phyloP scores from a whole-genome alignment of 2,888 invertebrate genomes.

The Trichopria drosophilae region DNA sequence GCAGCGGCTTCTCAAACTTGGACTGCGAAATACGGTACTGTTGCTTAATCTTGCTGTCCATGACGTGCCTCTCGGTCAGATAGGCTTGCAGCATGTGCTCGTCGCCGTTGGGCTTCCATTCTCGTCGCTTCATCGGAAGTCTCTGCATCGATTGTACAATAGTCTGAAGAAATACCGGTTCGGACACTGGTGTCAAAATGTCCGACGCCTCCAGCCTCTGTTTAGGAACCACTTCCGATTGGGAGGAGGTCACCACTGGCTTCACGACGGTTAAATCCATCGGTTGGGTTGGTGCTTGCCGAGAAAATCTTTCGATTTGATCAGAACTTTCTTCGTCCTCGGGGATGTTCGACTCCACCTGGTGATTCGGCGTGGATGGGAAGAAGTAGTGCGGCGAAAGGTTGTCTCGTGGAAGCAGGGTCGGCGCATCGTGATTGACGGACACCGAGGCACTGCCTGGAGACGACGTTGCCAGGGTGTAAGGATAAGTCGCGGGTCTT shows the following conservation, averaged over 20 bases:
- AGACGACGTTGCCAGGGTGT: constrained; percentile 54
- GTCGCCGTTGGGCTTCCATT: constrained; percentile 63
- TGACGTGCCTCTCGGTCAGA: constrained; percentile 71
- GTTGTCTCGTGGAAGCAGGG: too few species aligned
- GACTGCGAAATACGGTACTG: constrained; percentile 44
- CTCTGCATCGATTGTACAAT: constrained; percentile 68
- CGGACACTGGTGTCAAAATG: constrained; percentile 66
- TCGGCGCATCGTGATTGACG: too few species aligned
- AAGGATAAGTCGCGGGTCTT: constrained; percentile 72
- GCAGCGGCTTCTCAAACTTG: too few species aligned
- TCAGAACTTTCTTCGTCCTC: constrained; percentile 41
- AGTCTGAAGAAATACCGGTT: constrained; percentile 66
- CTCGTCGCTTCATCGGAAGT: constrained; percentile 62
- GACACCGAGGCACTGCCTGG: too few species aligned
- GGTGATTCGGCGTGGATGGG: constrained; percentile 47
- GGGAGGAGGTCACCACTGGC: too few species aligned
- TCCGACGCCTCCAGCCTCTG: constrained; percentile 56
- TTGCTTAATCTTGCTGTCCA: constrained; percentile 73
- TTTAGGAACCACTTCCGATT: too few species aligned
- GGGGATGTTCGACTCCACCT: constrained; percentile 41
- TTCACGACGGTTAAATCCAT: constrained; percentile 58
- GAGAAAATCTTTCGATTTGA: constrained; percentile 41
- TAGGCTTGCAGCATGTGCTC: constrained; percentile 74
- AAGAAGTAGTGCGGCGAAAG: constrained; percentile 55
- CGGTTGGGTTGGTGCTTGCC: constrained; percentile 44